Evolutionary conservation across 2,888 invertebrate genomes (phyloP).

Genomic region (Gymnocheta viridis): DNA sequence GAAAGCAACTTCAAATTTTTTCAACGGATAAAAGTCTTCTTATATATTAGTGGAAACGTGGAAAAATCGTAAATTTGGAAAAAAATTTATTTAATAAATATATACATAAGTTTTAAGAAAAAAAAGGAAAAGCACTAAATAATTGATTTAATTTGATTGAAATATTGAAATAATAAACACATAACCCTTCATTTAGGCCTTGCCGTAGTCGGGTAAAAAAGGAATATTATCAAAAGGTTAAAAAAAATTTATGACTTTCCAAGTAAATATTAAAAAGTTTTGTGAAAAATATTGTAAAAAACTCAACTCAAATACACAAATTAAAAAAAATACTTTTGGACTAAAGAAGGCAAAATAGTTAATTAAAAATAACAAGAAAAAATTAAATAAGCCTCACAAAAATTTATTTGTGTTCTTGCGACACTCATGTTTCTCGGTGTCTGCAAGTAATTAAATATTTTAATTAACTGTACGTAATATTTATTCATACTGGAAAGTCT

Average conservation of each 20-base stretch:
- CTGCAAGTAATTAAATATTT: slow-evolving; percentile 49
- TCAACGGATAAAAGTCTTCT: slow-evolving; percentile 14
- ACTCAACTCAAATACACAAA: not conserved
- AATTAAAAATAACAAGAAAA: not conserved
- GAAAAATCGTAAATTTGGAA: slow-evolving; percentile 30
- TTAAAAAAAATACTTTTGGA: not conserved
- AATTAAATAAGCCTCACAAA: not conserved
- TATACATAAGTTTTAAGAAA: not conserved
- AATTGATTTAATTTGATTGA: not conserved
- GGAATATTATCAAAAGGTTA: no score
- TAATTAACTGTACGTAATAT: slow-evolving; percentile 23
- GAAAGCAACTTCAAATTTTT: slow-evolving; percentile 34
- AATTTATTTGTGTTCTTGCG: not conserved
- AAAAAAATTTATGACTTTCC: not conserved
- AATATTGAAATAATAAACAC: not conserved
- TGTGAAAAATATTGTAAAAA: not conserved
- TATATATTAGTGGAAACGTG: not conserved
- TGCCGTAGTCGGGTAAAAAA: no score
- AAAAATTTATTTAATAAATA: slow-evolving; percentile 11
- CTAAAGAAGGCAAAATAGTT: not conserved
- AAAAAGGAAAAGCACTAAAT: not conserved
- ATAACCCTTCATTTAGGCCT: no score
- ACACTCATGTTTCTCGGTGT: slow-evolving; percentile 47
- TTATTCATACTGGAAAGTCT: not conserved
- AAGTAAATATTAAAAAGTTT: not conserved